phyloP scores from a whole-genome alignment of 2,113 vertebrate species.

The Hoplias malabaricus region DNA sequence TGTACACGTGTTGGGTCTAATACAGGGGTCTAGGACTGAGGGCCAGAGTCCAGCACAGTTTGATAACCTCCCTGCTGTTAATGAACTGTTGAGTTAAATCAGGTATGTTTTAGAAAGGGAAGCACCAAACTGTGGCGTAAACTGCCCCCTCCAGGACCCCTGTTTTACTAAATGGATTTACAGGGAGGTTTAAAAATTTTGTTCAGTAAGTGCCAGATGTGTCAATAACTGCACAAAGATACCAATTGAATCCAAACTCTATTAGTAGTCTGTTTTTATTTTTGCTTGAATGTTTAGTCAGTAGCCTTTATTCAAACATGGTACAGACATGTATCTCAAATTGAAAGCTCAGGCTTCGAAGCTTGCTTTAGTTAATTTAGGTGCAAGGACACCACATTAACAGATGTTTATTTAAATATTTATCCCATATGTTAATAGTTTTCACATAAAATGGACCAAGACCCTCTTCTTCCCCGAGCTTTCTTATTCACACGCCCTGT shows the following conservation, averaged over 20 bases:
- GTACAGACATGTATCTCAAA: too few species aligned
- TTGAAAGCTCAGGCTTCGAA: neutral
- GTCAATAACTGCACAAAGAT: neutral
- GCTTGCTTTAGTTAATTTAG: neutral
- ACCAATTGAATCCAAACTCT: neutral
- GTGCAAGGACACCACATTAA: neutral
- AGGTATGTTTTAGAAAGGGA: too few species aligned
- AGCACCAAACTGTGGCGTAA: too few species aligned
- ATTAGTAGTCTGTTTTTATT: neutral
- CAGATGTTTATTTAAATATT: neutral
- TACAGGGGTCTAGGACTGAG: too few species aligned
- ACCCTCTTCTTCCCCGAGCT: neutral
- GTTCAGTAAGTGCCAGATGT: neutral
- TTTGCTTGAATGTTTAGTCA: neutral
- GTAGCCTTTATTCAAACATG: too few species aligned
- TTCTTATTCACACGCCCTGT: neutral
- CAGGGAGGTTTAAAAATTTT: neutral
- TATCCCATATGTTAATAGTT: too few species aligned
- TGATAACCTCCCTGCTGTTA: too few species aligned
- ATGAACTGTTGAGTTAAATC: too few species aligned
- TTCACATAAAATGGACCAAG: neutral
- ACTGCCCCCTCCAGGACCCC: too few species aligned
- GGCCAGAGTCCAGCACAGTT: too few species aligned
- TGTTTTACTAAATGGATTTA: too few species aligned
- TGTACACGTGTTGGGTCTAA: neutral